A percentile compares a stretch with the other conserved stretches of the same genome.
Evolutionary conservation across 1,140 invertebrate genomes (phyloP).

Genomic region (Diuraphis noxia): DNA sequence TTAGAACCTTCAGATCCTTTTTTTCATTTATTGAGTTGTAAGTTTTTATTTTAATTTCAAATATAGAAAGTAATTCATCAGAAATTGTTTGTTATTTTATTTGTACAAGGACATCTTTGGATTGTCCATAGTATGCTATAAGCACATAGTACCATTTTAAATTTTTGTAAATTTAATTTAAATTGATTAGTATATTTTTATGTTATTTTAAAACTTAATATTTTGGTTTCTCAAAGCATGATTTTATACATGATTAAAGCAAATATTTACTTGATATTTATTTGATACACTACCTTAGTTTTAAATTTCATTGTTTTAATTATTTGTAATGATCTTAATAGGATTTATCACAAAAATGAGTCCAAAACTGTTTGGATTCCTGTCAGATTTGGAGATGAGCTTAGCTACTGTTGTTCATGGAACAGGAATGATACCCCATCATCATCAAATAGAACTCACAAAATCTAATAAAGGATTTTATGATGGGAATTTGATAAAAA

Average conservation of each 20-base stretch:
- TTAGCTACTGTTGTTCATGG: constrained; percentile 82
- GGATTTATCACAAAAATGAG: constrained; percentile 91
- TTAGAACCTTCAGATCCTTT: too few relatives aligned
- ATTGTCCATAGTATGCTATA: too few relatives aligned
- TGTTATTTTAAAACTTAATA: neutral
- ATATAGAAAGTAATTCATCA: too few relatives aligned
- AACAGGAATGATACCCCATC: constrained; percentile 76
- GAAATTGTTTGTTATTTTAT: too few relatives aligned
- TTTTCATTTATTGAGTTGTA: too few relatives aligned
- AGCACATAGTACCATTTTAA: too few relatives aligned
- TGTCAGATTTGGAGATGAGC: constrained; percentile 81
- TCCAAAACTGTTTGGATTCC: constrained; percentile 83
- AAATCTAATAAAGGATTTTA: constrained; percentile 87
- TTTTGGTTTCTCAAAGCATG: neutral
- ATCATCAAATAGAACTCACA: constrained; percentile 80
- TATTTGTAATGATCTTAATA: constrained; percentile 60
- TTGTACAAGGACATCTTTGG: too few relatives aligned
- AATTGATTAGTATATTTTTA: neutral
- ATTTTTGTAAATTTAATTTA: neutral
- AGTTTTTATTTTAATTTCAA: too few relatives aligned
- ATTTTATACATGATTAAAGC: neutral
- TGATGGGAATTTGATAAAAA: constrained; percentile 97
- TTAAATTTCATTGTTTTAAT: neutral
- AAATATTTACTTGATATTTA: neutral
- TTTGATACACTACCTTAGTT: neutral